These are phyloP conservation scores for Chroicocephalus ridibundus DNA, from an alignment of 2,113 vertebrate genomes.

Conservation along the genomic window DNA sequence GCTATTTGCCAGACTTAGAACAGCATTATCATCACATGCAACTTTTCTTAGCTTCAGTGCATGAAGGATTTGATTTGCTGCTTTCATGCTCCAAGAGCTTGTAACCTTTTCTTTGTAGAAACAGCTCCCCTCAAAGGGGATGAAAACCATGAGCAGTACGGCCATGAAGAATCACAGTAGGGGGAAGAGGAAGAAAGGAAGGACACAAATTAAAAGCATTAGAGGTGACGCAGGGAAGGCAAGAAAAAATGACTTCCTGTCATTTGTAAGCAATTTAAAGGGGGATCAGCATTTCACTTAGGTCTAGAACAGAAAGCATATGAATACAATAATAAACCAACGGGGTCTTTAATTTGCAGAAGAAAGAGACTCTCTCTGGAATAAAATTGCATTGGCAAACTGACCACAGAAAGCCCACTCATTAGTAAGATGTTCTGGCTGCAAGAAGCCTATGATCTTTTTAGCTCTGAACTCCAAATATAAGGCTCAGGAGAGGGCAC, in stretches of 20 bases:
- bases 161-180: not conserved
- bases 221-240: not conserved
- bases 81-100: not conserved
- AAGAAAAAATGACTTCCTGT: not conserved
- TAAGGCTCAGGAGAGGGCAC: not conserved
- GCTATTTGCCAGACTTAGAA: not conserved
- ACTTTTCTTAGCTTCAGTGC: not conserved
- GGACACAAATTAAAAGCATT: not conserved
- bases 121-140: not conserved
- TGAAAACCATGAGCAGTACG: not conserved
- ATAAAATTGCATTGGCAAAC: not conserved
- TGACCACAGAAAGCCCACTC: not conserved
- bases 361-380: not conserved
- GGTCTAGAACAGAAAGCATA: not conserved
- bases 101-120: not conserved
- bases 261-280: not conserved
- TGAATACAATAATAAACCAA: not conserved
- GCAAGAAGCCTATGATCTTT: not conserved
- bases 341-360: not conserved
- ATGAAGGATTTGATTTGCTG: not conserved
- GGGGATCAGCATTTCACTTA: not conserved
- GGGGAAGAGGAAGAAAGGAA: not conserved
- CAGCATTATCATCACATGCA: not conserved
- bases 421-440: not conserved
- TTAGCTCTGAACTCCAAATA: not conserved